Percentiles rank a stretch among this genome's conserved stretches.
phyloP scores from a whole-genome alignment of 2,113 vertebrate genomes.

The Sphyrna mokarran region DNA sequence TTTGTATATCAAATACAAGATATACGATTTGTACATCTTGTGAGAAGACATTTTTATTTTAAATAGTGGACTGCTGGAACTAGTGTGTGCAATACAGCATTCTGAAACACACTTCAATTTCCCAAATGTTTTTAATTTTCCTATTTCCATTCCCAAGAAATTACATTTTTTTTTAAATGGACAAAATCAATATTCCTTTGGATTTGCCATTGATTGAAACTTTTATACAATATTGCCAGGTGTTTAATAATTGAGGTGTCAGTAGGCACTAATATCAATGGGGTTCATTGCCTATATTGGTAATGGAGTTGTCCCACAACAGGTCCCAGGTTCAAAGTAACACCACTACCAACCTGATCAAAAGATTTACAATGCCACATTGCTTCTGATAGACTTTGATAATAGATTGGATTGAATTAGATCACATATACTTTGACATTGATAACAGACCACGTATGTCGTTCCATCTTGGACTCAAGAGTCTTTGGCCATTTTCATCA shows the following conservation, averaged over 20 bases:
- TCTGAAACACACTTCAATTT: not conserved
- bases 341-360: not conserved
- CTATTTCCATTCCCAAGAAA: not conserved
- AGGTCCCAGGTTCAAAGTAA: not conserved
- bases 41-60: not conserved
- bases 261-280: not conserved
- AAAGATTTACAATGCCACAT: not conserved
- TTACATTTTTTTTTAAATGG: not conserved
- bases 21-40: not conserved
- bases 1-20: not conserved
- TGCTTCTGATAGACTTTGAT: not conserved
- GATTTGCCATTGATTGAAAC: not conserved
- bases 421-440: not conserved
- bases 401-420: not conserved
- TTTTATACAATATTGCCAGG: not conserved
- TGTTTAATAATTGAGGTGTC: not conserved
- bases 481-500: not conserved
- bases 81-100: not conserved
- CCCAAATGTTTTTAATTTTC: not conserved
- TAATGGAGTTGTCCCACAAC: not conserved
- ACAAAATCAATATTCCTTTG: not conserved
- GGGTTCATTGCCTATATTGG: not conserved
- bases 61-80: not conserved
- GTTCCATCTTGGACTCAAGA: not conserved
- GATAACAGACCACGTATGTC: not conserved